Conservation (phyloP, 2,797 vertebrate species). For the Acanthopagrus latus region DNA sequence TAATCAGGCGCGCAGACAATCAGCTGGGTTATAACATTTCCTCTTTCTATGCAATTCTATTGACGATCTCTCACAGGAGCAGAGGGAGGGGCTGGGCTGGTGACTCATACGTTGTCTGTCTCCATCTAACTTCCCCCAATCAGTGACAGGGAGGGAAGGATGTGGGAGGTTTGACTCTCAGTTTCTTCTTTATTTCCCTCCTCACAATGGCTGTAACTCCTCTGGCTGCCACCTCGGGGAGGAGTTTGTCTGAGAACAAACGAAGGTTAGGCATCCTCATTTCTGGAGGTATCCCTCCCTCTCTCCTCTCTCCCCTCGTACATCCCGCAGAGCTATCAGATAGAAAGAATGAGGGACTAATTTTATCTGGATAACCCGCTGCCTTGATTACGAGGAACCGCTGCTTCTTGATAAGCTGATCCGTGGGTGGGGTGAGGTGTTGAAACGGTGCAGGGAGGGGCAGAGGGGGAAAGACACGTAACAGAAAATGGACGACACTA, state of each 20-base stretch:
- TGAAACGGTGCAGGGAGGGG: not conserved
- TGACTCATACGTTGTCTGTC: conserved; percentile 74
- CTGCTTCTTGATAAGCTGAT: conserved; percentile 49
- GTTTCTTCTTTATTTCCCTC: conserved; percentile 20
- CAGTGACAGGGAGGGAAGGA: conserved; percentile 34
- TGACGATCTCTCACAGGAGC: conserved; percentile 51
- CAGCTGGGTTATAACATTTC: conserved; percentile 57
- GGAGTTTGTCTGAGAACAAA: conserved; percentile 2
- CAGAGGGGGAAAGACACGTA: not conserved
- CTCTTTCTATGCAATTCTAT: conserved; percentile 43
- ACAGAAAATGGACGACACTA: not conserved
- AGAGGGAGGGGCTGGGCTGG: conserved; percentile 34
- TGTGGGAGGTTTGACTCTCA: conserved; percentile 51
- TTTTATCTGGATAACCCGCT: conserved; percentile 60
- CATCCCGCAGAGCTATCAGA: conserved; percentile 40
- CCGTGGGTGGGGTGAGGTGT: not conserved
- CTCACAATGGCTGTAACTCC: conserved; percentile 31
- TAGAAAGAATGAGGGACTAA: conserved; percentile 32
- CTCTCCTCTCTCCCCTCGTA: not conserved
- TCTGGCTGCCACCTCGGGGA: conserved; percentile 30
- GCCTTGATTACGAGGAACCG: conserved; percentile 61
- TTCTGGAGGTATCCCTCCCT: conserved; percentile 10
- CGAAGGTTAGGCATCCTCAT: conserved; percentile 38
- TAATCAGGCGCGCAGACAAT: conserved; percentile 8
- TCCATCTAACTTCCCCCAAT: conserved; percentile 55